Conservation (phyloP, 1,140 invertebrate genomes). For the Nixonia krombeini region DNA sequence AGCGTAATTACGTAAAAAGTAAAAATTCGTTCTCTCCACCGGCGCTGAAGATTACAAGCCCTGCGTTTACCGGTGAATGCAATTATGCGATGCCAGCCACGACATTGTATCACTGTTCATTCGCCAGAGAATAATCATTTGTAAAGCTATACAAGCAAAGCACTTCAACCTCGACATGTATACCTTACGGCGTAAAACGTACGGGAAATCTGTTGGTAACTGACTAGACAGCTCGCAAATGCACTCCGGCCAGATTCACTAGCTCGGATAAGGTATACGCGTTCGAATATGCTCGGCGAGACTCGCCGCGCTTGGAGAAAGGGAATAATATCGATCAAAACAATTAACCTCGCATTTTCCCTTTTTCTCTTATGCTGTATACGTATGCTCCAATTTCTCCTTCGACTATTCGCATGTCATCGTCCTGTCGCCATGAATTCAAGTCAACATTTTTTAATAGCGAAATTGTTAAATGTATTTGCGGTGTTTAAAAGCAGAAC, state of each 20-base stretch:
- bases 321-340: background rate
- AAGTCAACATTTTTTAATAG: too few relatives aligned
- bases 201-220: conserved; percentile 31
- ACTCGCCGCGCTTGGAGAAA: conserved; percentile 5
- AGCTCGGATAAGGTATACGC: conserved; percentile 27
- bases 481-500: too few relatives aligned
- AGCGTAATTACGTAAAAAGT: background rate
- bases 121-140: conserved; percentile 31
- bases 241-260: conserved; percentile 16
- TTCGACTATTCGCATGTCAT: too few relatives aligned
- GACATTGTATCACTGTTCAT: conserved; percentile 30
- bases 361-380: too few relatives aligned
- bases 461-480: too few relatives aligned
- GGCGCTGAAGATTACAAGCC: background rate
- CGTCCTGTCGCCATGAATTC: too few relatives aligned
- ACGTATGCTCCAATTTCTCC: too few relatives aligned
- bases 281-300: conserved; percentile 21
- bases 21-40: background rate
- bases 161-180: conserved; percentile 34
- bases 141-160: conserved; percentile 34
- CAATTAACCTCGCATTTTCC: background rate
- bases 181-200: conserved; percentile 32
- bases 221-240: conserved; percentile 34
- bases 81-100: conserved; percentile 25
- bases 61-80: conserved; percentile 5